Base-by-base conservation (phyloP, 2,888 invertebrate genomes). In the Endomychus coccineus region DNA sequence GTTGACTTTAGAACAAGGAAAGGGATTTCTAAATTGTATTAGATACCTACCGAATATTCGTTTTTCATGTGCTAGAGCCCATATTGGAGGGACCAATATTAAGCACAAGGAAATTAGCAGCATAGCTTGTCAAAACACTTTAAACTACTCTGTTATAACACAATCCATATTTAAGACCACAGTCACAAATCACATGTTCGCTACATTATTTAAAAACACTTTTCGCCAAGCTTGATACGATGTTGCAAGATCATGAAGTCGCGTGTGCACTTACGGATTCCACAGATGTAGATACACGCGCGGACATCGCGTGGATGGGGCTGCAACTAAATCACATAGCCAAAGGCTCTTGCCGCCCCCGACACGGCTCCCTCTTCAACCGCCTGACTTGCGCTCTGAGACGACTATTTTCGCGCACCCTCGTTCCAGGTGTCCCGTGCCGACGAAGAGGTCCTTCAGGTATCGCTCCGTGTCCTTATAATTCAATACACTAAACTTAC, bases 271-370 rank as follows among this genome's bases (percentile, higher is more conserved):
- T 45, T 54, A 55, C n/a, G n/a, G n/a, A 50, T 56, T 46, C 54
- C 47, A 40, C 48, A 45, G 43, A 41, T 49, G 35, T 39, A 29
- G 25, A 37, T 33, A 11, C 27, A 29, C 34, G 28, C 31, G 51
- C 56, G 50, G 48, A 50, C 56, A 55, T 58, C 58, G 57, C 57
- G 58, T 51, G 55, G 51, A 45, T 51, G 54, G 49, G 54, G 51
- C 51, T 52, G 55, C 54, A 60, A 61, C 61, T 64, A 62, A 63
- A 64, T 62, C 60, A 56, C 60, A 56, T 58, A 59, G 58, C 61
- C 59, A 49, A 51, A 59, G 59, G 60, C 55, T 53, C 56, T 59
- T 58, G 54, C 63, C 59, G 55, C 62, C 63, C 62, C 61, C 57
- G 52, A 59, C 53, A 54, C 54, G 49, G 48, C 50, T 50, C 53